These are phyloP conservation scores for Eurystomus glaucurus DNA, from an alignment of 2,797 vertebrate genomes.

Conservation along the genomic window DNA sequence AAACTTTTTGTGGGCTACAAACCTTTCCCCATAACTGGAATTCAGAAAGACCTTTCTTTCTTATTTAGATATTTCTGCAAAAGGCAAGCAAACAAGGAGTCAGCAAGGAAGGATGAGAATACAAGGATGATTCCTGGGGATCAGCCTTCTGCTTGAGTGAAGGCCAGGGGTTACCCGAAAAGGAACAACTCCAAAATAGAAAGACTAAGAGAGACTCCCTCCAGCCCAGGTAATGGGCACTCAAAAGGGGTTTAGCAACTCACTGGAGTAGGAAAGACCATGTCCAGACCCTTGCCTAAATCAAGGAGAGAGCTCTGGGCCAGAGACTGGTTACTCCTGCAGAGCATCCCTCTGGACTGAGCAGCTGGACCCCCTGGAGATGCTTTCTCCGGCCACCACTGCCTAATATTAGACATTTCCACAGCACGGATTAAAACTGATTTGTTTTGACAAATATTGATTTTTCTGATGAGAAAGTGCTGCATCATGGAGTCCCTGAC, in stretches of 20 bases:
- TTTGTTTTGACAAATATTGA: slow-evolving; percentile 47
- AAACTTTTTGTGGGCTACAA: slow-evolving; percentile 29
- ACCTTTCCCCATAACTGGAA: not conserved
- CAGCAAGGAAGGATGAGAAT: not conserved
- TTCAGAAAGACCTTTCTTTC: not conserved
- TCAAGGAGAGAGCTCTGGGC: not conserved
- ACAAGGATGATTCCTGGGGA: not conserved
- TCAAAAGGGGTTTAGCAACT: not conserved
- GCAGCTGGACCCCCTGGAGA: not conserved
- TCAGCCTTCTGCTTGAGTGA: not conserved
- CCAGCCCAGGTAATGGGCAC: not conserved
- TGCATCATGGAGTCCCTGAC: slow-evolving; percentile 40
- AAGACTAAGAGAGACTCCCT: not conserved
- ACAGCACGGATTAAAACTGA: not conserved
- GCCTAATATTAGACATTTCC: not conserved
- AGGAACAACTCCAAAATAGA: not conserved
- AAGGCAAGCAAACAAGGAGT: not conserved
- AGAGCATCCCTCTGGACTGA: not conserved
- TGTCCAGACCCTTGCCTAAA: not conserved
- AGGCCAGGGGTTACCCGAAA: not conserved
- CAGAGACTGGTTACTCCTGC: not conserved
- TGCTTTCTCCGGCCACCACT: not conserved
- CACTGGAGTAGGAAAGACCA: not conserved
- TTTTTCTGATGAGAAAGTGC: slow-evolving; percentile 37
- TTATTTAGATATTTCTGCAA: not conserved